Percentiles rank a stretch among this genome's conserved stretches.
These are phyloP conservation scores for Thera obeliscata DNA, from an alignment of 2,888 invertebrate genomes.

Conservation along the genomic window DNA sequence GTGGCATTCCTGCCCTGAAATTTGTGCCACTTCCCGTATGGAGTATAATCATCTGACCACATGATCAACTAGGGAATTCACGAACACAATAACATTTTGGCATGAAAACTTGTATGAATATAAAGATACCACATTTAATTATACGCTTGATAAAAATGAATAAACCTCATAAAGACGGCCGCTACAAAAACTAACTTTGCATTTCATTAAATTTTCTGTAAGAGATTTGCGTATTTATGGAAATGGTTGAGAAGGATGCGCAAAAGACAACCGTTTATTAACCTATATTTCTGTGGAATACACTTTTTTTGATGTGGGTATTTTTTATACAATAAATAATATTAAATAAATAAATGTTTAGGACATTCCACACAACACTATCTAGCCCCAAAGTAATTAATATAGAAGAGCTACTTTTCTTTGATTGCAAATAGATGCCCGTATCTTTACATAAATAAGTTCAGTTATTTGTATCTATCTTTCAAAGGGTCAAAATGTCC, in stretches of 20 bases:
- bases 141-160: conserved; percentile 33
- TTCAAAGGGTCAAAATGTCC: too few relatives aligned
- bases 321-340: too few relatives aligned
- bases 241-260: conserved; percentile 63
- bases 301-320: conserved; percentile 36
- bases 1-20: too few relatives aligned
- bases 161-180: conserved; percentile 24
- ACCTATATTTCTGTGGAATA: conserved; percentile 72
- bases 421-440: neutral
- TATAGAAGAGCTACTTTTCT: neutral
- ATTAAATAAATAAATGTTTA: too few relatives aligned
- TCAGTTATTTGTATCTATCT: too few relatives aligned
- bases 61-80: neutral
- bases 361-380: too few relatives aligned
- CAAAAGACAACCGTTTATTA: conserved; percentile 72
- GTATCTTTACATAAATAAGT: too few relatives aligned
- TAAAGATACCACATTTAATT: neutral
- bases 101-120: neutral
- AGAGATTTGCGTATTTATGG: conserved; percentile 68
- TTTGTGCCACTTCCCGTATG: too few relatives aligned
- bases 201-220: conserved; percentile 56
- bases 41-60: conserved; percentile 1
- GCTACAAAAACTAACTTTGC: conserved; percentile 51
- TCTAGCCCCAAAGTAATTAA: too few relatives aligned
- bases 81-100: neutral